Evolutionary conservation across 1,140 invertebrate genomes (phyloP).

Genomic region (Euwallacea similis): DNA sequence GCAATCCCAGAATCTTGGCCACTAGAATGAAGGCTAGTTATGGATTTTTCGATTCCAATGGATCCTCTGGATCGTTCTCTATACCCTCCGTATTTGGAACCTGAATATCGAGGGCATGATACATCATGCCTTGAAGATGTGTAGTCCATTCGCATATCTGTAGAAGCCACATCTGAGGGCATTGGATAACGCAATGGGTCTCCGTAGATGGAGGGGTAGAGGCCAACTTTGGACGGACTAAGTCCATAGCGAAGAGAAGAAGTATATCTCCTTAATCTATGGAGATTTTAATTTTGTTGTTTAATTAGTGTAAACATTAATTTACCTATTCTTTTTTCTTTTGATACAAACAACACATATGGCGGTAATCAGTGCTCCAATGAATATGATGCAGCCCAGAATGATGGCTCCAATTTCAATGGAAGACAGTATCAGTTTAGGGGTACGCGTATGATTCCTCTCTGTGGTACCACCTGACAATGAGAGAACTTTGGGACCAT

Average conservation of each 20-base stretch:
- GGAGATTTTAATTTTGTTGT: neutral
- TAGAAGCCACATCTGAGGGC: constrained; percentile 39
- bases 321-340: constrained; percentile 60
- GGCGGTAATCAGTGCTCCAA: constrained; percentile 74
- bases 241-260: constrained; percentile 46
- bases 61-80: constrained; percentile 44
- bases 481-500: constrained; percentile 60
- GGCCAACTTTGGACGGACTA: constrained; percentile 43
- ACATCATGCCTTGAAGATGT: constrained; percentile 43
- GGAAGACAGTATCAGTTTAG: constrained; percentile 65
- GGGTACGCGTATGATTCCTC: constrained; percentile 51
- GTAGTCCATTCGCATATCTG: constrained; percentile 38
- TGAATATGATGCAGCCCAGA: constrained; percentile 74
- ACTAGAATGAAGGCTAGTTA: constrained; percentile 77
- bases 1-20: constrained; percentile 78
- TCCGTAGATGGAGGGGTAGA: constrained; percentile 47
- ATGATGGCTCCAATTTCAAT: constrained; percentile 78
- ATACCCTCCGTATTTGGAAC: constrained; percentile 29
- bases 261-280: constrained; percentile 43
- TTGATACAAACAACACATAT: constrained; percentile 76
- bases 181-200: constrained; percentile 44
- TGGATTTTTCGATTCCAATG: constrained; percentile 63
- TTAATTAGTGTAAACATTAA: neutral
- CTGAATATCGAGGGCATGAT: constrained; percentile 41
- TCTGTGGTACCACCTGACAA: constrained; percentile 55